These are phyloP conservation scores for Standfussiana lucernea DNA, from an alignment of 2,888 invertebrate genomes.

Conservation along the genomic window DNA sequence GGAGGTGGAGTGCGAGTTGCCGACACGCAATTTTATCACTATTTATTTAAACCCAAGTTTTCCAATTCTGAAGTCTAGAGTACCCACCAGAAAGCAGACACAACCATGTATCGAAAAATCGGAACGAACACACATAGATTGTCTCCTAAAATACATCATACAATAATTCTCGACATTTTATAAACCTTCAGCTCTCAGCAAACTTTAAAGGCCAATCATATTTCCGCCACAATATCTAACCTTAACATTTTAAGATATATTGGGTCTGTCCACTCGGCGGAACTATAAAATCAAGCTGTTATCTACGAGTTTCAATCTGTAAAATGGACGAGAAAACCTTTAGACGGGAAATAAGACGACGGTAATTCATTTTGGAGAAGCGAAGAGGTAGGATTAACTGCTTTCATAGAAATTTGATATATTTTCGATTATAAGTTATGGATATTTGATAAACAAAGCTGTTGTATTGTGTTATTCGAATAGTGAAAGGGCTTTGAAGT, in stretches of 20 bases:
- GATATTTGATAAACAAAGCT: neutral
- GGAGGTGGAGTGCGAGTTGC: neutral
- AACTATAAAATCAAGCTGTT: slow-evolving; percentile 66
- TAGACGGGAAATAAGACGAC: slow-evolving; percentile 69
- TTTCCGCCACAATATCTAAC: slow-evolving; percentile 52
- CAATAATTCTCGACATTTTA: neutral
- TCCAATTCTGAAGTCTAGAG: neutral
- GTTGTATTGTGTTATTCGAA: neutral
- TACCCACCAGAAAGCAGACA: neutral
- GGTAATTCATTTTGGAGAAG: slow-evolving; percentile 65
- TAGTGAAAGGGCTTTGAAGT: neutral
- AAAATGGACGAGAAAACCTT: slow-evolving; percentile 70
- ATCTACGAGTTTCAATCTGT: slow-evolving; percentile 71
- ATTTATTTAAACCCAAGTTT: neutral
- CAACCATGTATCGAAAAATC: neutral
- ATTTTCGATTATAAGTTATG: slow-evolving; percentile 10
- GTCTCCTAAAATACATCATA: neutral
- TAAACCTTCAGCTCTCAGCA: slow-evolving; percentile 3
- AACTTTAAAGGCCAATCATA: slow-evolving; percentile 41
- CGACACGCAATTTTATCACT: neutral
- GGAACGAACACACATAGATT: neutral
- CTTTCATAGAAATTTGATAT: slow-evolving; percentile 21
- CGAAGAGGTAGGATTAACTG: slow-evolving; percentile 35
- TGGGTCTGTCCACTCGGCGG: slow-evolving; percentile 39
- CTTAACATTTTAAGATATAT: slow-evolving; percentile 57